Evolutionary conservation across 2,888 invertebrate species (phyloP).

Genomic region (Phymatocera aterrima): DNA sequence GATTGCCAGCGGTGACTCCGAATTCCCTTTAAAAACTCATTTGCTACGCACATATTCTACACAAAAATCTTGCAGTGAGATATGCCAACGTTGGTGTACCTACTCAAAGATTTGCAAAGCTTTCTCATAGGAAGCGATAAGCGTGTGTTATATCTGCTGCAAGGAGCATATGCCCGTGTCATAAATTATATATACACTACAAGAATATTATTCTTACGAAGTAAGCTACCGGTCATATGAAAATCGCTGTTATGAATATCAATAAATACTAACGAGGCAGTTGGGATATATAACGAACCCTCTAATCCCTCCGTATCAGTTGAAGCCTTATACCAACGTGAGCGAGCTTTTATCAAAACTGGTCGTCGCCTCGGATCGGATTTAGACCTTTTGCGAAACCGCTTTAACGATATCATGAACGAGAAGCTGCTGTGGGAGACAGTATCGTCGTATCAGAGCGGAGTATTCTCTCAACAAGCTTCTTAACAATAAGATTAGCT

Average conservation of each 20-base stretch:
- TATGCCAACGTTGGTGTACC: too few species aligned
- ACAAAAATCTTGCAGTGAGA: too few species aligned
- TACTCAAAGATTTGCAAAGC: too few species aligned
- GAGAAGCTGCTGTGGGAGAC: constrained; percentile 16
- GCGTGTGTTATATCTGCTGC: too few species aligned
- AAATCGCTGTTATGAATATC: constrained; percentile 8
- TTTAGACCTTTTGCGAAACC: constrained; percentile 33
- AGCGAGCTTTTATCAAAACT: constrained; percentile 34
- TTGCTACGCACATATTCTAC: too few species aligned
- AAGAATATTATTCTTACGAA: constrained; percentile 18
- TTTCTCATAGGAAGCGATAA: too few species aligned
- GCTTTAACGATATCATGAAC: constrained; percentile 24
- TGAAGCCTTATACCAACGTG: constrained; percentile 31
- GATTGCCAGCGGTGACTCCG: too few species aligned
- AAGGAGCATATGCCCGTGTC: not conserved
- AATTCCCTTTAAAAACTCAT: too few species aligned
- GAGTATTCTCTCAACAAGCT: constrained; percentile 22
- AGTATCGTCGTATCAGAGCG: not conserved
- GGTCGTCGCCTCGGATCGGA: constrained; percentile 37
- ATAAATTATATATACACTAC: not conserved
- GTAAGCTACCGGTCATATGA: not conserved
- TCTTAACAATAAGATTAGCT: constrained; percentile 31
- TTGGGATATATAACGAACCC: constrained; percentile 13
- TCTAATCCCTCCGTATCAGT: constrained; percentile 34
- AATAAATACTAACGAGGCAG: constrained; percentile 33